Evolutionary conservation across 92 coral and sea anemone genomes (phyloP), one percentile per base, ranked within the genome.

Genomic region (Micromussa lordhowensis): DNA sequence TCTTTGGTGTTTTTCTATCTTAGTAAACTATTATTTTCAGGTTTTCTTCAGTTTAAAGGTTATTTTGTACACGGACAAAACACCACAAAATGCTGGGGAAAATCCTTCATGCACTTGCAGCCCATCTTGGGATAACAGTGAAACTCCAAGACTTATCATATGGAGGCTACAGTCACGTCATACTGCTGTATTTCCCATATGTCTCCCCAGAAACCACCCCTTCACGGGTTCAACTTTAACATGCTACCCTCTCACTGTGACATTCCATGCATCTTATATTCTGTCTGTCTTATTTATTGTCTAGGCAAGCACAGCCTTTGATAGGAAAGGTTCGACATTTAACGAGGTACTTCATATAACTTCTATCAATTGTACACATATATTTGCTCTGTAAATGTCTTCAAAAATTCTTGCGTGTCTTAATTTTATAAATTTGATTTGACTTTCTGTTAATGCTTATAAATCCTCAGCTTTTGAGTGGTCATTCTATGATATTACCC

Each of bases 321-420:
- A 91, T 95, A 94, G 93, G 77, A 91, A 95, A 90, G 91, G 94
- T 49, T 95, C 98, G 3, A 71, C 98, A 68, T 94, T 93, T 84
- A 95, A 95, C 83, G 95, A 95, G 98, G 98, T 95, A 95, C 87
- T 68, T 49, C 54, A 24, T 4, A 5, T 28, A 13, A 51, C 16
- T 54, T 21, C 16, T n/a, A 5, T 28, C 17, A 35, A 34, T 6
- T 71, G 24, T n/a, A 30, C 28, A 68, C 76, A 71, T 71, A 6
- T 6, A 24, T 24, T 63, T 22, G n/a, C 69, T 63, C n/a, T 7
- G 10, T 58, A 19, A 58, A 58, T 58, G 4, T 58, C 19, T n/a
- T 2, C 19, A 18, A 18, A 3, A 58, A 5, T 19, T 58, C 64
- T 58, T 19, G 24, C 64, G 4, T 19, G n/a, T 15, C 7, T 4